Conservation (phyloP, 2,797 vertebrate species). For the Saxicola maurus region DNA sequence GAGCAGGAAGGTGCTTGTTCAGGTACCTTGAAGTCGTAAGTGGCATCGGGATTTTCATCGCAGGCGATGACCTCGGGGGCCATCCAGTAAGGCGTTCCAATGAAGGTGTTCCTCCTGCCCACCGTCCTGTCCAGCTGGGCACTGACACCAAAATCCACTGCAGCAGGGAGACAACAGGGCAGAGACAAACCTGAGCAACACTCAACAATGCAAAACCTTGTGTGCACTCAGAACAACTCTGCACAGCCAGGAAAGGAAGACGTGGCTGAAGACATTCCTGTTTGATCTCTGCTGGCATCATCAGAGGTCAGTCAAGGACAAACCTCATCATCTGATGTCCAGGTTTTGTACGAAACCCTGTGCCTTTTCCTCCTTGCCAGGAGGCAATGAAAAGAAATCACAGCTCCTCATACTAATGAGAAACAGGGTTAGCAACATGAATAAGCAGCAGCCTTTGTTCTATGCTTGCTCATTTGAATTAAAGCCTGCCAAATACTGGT, state of each 20-base stretch:
- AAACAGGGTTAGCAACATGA: conserved; percentile 38
- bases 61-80: conserved; percentile 96
- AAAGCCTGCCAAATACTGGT: conserved; percentile 21
- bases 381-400: conserved; percentile 40
- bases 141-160: conserved; percentile 96
- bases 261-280: neutral
- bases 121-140: conserved; percentile 95
- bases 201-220: neutral
- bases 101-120: conserved; percentile 94
- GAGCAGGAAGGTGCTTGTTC: neutral
- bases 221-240: neutral
- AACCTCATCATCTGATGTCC: conserved; percentile 11
- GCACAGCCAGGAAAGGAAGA: neutral
- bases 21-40: conserved; percentile 94
- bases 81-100: conserved; percentile 98
- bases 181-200: neutral
- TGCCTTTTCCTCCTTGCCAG: conserved; percentile 33
- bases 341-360: neutral
- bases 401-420: conserved; percentile 47
- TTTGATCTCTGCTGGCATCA: neutral
- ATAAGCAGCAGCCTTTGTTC: conserved; percentile 52
- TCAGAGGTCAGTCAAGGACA: conserved; percentile 21
- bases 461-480: conserved; percentile 18
- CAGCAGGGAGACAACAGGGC: neutral
- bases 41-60: conserved; percentile 95